Percentiles rank a stretch among this genome's conserved stretches.
phyloP scores from a whole-genome alignment of 2,797 vertebrate species.

The Sebastes diaconus region DNA sequence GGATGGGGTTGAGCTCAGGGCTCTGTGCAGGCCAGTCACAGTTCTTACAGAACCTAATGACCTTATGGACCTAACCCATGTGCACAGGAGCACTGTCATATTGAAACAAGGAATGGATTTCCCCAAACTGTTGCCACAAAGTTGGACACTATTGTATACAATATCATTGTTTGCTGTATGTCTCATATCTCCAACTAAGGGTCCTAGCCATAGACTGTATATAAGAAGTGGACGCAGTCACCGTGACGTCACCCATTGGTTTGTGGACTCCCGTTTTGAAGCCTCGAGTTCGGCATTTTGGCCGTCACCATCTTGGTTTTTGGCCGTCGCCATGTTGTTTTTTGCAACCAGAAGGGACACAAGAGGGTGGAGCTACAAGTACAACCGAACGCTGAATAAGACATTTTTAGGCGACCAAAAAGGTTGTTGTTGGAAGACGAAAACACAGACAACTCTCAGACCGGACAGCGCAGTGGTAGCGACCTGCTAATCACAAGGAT shows the following conservation, averaged over 20 bases:
- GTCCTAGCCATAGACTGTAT: too few relatives aligned
- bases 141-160: not conserved
- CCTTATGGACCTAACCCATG: not conserved
- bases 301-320: fast-evolving
- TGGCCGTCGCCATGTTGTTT: too few relatives aligned
- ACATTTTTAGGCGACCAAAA: too few relatives aligned
- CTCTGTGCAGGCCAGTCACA: not conserved
- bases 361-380: too few relatives aligned
- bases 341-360: fast-evolving
- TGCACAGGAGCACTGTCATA: not conserved
- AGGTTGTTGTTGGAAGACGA: fast-evolving
- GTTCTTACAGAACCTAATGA: not conserved
- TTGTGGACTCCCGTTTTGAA: too few relatives aligned
- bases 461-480: fast-evolving
- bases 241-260: too few relatives aligned
- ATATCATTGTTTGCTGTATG: not conserved
- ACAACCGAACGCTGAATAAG: fast-evolving
- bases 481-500: too few relatives aligned
- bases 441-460: too few relatives aligned
- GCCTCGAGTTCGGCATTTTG: too few relatives aligned
- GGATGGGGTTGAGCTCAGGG: not conserved
- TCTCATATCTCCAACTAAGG: not conserved
- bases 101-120: not conserved
- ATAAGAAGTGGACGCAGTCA: too few relatives aligned
- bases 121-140: not conserved